These are phyloP conservation scores for Dasysyrphus albostriatus DNA, from an alignment of 2,888 invertebrate genomes.

Conservation along the genomic window DNA sequence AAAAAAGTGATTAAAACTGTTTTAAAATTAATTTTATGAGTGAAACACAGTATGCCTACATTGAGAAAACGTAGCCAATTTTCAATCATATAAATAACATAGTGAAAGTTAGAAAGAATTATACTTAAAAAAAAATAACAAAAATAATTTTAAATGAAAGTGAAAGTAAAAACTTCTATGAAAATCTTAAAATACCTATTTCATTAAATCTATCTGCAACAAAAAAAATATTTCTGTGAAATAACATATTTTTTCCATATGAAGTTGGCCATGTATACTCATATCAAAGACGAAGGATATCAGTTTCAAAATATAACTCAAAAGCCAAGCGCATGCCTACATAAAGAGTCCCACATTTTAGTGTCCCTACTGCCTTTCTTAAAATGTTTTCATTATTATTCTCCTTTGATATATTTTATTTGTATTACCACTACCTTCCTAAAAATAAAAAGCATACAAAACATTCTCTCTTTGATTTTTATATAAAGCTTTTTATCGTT, in stretches of 20 bases:
- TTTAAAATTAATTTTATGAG: neutral
- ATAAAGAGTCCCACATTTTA: constrained; percentile 33
- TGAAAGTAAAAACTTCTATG: constrained; percentile 1
- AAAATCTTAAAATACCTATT: neutral
- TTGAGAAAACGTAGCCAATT: neutral
- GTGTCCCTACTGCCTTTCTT: constrained; percentile 32
- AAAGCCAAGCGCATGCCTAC: constrained; percentile 41
- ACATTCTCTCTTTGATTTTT: constrained; percentile 13
- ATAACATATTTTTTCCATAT: constrained; percentile 27
- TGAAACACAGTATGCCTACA: neutral
- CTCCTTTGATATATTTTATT: constrained; percentile 38
- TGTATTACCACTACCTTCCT: constrained; percentile 29
- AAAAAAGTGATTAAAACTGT: neutral
- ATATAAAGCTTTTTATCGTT: constrained; percentile 36
- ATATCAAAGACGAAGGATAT: constrained; percentile 42
- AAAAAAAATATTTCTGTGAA: neutral
- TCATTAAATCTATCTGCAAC: neutral
- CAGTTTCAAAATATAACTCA: constrained; percentile 48
- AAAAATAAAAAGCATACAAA: constrained; percentile 26
- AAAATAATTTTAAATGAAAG: neutral
- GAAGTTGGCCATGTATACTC: constrained; percentile 6
- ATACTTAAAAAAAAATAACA: neutral
- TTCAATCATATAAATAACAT: neutral
- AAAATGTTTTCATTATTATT: constrained; percentile 47
- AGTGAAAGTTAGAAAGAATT: neutral